Evolutionary conservation across 1,140 invertebrate genomes (phyloP).

Genomic region (Nymphalis io): DNA sequence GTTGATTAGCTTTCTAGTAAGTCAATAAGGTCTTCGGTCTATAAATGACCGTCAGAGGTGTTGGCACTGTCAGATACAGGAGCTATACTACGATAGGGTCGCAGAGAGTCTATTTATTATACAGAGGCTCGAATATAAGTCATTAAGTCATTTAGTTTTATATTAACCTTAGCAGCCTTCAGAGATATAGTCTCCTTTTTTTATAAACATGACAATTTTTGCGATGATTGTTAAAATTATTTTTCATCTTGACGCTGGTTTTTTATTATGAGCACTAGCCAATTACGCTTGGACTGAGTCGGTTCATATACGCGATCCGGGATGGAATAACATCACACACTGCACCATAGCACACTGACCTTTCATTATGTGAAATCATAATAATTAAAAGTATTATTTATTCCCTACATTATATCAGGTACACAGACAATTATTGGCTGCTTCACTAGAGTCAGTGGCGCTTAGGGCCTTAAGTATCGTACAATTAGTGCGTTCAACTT

Average conservation of each 20-base stretch:
- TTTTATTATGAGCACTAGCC: background rate
- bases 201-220: slow-evolving; percentile 24
- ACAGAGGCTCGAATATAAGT: slow-evolving; percentile 48
- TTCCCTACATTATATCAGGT: too few relatives aligned
- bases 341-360: too few relatives aligned
- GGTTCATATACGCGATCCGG: too few relatives aligned
- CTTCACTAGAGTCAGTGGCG: too few relatives aligned
- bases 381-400: too few relatives aligned
- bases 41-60: slow-evolving; percentile 29
- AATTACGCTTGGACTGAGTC: background rate
- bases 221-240: background rate
- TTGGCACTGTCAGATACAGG: slow-evolving; percentile 4
- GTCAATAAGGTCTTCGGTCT: slow-evolving; percentile 36
- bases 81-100: background rate
- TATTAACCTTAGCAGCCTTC: slow-evolving; percentile 39
- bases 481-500: too few relatives aligned
- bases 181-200: slow-evolving; percentile 45
- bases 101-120: slow-evolving; percentile 18
- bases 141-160: slow-evolving; percentile 46
- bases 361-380: too few relatives aligned
- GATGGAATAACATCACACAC: too few relatives aligned
- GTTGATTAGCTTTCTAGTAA: slow-evolving; percentile 15
- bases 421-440: too few relatives aligned
- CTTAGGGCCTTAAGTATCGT: too few relatives aligned
- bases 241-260: background rate